Conservation (phyloP, 2,888 invertebrate species). For the Coenonympha glycerion region DNA sequence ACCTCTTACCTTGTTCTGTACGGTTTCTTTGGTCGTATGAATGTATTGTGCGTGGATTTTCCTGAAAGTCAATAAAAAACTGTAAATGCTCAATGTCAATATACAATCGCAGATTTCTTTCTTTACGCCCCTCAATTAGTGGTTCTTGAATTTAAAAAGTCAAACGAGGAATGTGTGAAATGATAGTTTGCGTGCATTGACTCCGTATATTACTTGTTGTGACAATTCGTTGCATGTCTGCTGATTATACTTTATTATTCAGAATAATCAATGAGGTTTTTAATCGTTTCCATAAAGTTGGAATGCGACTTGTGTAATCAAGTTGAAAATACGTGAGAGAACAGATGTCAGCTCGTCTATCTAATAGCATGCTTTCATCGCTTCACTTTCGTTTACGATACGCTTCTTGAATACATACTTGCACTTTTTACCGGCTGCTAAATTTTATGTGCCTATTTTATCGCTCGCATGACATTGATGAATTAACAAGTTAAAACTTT, state of each 20-base stretch:
- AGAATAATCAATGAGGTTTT: constrained; percentile 56
- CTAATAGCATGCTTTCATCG: constrained; percentile 44
- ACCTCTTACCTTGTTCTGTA: constrained; percentile 69
- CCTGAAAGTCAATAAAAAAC: constrained; percentile 49
- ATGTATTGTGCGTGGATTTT: constrained; percentile 74
- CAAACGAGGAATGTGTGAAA: constrained; percentile 49
- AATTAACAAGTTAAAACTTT: constrained; percentile 21
- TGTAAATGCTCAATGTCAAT: constrained; percentile 2
- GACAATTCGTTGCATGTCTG: constrained; percentile 59
- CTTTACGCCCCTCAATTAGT: constrained; percentile 37
- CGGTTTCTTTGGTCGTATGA: constrained; percentile 79
- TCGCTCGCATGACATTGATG: constrained; percentile 27
- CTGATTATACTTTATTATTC: constrained; percentile 57
- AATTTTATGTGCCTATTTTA: constrained; percentile 24
- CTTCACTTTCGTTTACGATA: constrained; percentile 41
- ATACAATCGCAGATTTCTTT: constrained; percentile 10
- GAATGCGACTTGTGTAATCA: constrained; percentile 49
- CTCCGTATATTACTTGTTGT: constrained; percentile 59
- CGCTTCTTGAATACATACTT: constrained; percentile 28
- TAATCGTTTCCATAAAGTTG: constrained; percentile 60
- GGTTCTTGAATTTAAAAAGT: constrained; percentile 37
- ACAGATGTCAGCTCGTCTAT: constrained; percentile 45
- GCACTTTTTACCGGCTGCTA: constrained; percentile 21
- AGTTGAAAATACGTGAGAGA: constrained; percentile 42
- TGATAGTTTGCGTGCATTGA: constrained; percentile 59